Percentiles rank a stretch among this genome's conserved stretches.
Conservation (phyloP, 2,797 vertebrate species). For the Valencia hispanica region DNA sequence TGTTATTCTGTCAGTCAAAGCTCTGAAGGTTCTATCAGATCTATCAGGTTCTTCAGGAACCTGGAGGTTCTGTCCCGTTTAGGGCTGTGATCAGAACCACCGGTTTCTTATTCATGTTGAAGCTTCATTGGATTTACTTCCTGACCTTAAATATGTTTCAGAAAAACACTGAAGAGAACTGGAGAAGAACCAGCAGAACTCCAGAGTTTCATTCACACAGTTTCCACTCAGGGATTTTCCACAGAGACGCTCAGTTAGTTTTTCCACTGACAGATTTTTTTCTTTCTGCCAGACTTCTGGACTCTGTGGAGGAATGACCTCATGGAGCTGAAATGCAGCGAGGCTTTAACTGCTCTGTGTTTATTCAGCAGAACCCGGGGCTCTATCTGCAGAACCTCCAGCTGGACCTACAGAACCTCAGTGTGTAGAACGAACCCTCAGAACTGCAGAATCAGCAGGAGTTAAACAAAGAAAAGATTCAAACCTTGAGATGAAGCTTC, state of each 20-base stretch:
- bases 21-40: neutral
- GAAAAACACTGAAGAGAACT: neutral
- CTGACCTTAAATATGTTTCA: neutral
- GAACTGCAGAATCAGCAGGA: neutral
- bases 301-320: neutral
- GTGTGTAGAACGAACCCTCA: neutral
- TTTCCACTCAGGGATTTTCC: neutral
- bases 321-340: neutral
- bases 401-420: neutral
- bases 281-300: neutral
- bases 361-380: neutral
- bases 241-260: no score
- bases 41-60: neutral
- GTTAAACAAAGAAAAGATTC: neutral
- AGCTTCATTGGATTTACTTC: neutral
- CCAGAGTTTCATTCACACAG: no score
- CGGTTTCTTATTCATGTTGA: neutral
- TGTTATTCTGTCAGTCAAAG: neutral
- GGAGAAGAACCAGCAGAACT: neutral
- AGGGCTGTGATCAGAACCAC: neutral
- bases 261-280: neutral
- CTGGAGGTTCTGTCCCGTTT: neutral
- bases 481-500: constrained; percentile 33
- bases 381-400: neutral
- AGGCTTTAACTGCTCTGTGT: neutral